These are phyloP conservation scores for Drosophila nr. perissopoda DNA, from an alignment of 2,888 invertebrate genomes.

Conservation along the genomic window DNA sequence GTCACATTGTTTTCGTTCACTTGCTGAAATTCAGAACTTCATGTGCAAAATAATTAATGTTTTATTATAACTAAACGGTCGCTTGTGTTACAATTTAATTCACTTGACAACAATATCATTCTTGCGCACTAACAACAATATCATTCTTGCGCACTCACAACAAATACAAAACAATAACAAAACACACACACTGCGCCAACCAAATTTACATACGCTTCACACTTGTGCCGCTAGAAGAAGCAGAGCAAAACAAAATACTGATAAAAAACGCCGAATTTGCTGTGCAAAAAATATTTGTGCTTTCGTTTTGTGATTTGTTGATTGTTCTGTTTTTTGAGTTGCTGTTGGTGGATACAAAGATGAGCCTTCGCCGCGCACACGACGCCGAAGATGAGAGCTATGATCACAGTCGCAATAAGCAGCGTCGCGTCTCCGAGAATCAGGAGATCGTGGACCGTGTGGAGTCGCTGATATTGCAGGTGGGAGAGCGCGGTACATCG, in stretches of 20 bases:
- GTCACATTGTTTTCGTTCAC: conserved; percentile 35
- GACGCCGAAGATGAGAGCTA: conserved; percentile 94
- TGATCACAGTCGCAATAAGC: conserved; percentile 92
- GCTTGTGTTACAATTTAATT: conserved; percentile 15
- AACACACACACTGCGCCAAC: not conserved
- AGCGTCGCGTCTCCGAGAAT: conserved; percentile 95
- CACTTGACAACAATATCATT: conserved; percentile 20
- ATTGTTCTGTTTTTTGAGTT: not conserved
- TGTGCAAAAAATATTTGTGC: not conserved
- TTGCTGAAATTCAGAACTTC: conserved; percentile 43
- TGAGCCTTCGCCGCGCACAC: conserved; percentile 92
- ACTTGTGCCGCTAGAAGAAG: conserved; percentile 33
- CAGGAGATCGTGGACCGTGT: conserved; percentile 98
- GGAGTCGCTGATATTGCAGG: conserved; percentile 96
- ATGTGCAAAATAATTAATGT: conserved; percentile 27
- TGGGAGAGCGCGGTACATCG: conserved; percentile 98
- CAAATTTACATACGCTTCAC: conserved; percentile 12
- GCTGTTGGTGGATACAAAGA: conserved; percentile 72
- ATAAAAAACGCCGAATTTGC: conserved; percentile 30
- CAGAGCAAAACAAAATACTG: not conserved
- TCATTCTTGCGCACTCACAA: no score
- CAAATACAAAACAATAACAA: not conserved
- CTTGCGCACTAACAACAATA: not conserved
- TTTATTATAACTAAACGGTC: conserved; percentile 12
- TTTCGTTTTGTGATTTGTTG: conserved; percentile 2